A percentile compares a stretch with the other conserved stretches of the same genome.
phyloP scores from a whole-genome alignment of 2,113 vertebrate genomes.

The Brachypodius melanocephalos region DNA sequence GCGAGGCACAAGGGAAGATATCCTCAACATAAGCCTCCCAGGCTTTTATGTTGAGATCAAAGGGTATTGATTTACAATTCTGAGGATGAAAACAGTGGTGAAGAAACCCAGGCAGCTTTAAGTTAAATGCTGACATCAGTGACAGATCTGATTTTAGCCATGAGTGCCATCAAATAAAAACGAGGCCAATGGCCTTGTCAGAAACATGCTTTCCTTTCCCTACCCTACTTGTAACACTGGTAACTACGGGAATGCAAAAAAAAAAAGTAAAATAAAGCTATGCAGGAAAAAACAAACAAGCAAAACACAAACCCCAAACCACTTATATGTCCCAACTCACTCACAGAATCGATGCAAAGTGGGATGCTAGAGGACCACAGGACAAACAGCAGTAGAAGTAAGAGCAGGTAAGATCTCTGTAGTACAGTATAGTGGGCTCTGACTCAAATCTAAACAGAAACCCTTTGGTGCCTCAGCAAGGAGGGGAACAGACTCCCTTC shows the following conservation, averaged over 20 bases:
- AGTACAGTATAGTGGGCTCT: too few species aligned
- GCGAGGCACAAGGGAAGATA: not conserved
- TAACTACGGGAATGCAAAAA: not conserved
- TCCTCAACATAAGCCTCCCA: not conserved
- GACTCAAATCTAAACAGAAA: not conserved
- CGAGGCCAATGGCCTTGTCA: not conserved
- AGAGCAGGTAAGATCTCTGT: not conserved
- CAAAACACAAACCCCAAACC: not conserved
- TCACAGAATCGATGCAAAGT: not conserved
- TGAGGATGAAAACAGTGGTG: not conserved
- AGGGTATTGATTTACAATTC: constrained; percentile 19
- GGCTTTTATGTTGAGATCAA: constrained; percentile 45
- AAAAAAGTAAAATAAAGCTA: not conserved
- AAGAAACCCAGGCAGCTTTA: not conserved
- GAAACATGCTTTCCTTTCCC: not conserved
- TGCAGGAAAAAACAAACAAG: fast-evolving
- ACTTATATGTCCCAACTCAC: not conserved
- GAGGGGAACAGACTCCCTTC: not conserved
- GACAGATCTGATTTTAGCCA: not conserved
- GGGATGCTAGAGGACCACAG: not conserved
- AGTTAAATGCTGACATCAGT: not conserved
- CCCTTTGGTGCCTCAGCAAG: not conserved
- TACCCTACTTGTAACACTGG: not conserved
- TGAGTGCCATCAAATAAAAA: not conserved
- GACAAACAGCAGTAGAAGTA: not conserved